phyloP scores from a whole-genome alignment of 2,888 invertebrate genomes.

The Petrophora chlorosata region DNA sequence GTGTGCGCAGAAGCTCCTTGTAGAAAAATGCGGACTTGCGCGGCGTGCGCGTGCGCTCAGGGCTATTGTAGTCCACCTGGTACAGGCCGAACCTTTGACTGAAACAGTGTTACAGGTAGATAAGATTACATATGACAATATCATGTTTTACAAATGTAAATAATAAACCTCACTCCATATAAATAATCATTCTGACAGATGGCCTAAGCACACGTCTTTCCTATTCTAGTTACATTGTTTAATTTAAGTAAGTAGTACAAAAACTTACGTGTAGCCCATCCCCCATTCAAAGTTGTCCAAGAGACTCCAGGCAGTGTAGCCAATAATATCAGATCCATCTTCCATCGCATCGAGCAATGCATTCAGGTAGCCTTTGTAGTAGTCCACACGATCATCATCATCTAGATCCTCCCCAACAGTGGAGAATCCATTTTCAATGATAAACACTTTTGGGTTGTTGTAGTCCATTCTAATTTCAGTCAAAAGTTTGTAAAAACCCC shows the following conservation, averaged over 20 bases:
- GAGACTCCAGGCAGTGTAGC: conserved; percentile 84
- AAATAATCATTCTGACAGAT: too few relatives aligned
- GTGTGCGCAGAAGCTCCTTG: conserved; percentile 72
- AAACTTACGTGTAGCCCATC: conserved; percentile 76
- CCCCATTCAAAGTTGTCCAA: conserved; percentile 86
- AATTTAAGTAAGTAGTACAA: not conserved
- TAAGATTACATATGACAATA: too few relatives aligned
- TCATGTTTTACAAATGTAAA: too few relatives aligned
- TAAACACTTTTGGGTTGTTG: conserved; percentile 76
- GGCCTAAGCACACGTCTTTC: too few relatives aligned
- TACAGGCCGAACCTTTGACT: conserved; percentile 86
- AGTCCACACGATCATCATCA: conserved; percentile 67
- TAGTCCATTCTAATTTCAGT: conserved; percentile 71
- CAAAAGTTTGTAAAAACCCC: conserved; percentile 81
- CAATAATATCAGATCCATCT: conserved; percentile 66
- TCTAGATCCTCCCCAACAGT: conserved; percentile 48
- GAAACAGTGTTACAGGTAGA: conserved; percentile 23
- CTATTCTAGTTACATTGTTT: not conserved
- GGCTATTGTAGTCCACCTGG: conserved; percentile 85
- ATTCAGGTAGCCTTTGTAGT: conserved; percentile 59
- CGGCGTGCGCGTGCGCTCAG: conserved; percentile 82
- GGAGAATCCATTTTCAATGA: conserved; percentile 83
- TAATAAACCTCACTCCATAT: too few relatives aligned
- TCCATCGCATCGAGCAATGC: conserved; percentile 69
- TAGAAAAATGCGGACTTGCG: conserved; percentile 84